phyloP scores from a whole-genome alignment of 2,113 vertebrate genomes.

The Heteronetta atricapilla region DNA sequence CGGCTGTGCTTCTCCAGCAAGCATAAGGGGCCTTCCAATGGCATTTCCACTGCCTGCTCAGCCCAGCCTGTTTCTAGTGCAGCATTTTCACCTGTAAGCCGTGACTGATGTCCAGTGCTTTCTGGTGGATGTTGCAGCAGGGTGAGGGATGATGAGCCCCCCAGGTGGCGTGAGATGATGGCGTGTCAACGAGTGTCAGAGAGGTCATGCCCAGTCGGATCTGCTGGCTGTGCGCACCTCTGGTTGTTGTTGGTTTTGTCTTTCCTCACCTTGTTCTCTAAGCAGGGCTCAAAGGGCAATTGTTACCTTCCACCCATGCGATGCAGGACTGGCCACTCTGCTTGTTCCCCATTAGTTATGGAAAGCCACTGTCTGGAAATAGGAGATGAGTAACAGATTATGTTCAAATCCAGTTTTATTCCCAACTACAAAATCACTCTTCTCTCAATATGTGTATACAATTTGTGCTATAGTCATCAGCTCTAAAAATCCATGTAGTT shows the following conservation, averaged over 20 bases:
- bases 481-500: not conserved
- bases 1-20: accelerated
- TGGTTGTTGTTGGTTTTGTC: not conserved
- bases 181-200: not conserved
- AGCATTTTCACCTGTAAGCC: accelerated
- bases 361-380: not conserved
- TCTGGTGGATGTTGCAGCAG: not conserved
- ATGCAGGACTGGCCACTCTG: accelerated
- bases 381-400: not conserved
- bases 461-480: not conserved
- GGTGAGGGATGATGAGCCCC: not conserved
- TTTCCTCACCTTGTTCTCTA: not conserved
- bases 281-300: not conserved
- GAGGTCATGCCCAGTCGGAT: not conserved
- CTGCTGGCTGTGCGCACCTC: not conserved
- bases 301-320: not conserved
- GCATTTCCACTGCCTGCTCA: not conserved
- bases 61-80: not conserved
- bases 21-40: no score
- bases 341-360: not conserved
- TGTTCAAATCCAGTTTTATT: not conserved
- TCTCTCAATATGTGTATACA: accelerated
- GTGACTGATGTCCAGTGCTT: not conserved
- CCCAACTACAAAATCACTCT: not conserved
- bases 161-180: not conserved